phyloP scores from a whole-genome alignment of 2,113 vertebrate species.

The Periophthalmodon schlosseri region DNA sequence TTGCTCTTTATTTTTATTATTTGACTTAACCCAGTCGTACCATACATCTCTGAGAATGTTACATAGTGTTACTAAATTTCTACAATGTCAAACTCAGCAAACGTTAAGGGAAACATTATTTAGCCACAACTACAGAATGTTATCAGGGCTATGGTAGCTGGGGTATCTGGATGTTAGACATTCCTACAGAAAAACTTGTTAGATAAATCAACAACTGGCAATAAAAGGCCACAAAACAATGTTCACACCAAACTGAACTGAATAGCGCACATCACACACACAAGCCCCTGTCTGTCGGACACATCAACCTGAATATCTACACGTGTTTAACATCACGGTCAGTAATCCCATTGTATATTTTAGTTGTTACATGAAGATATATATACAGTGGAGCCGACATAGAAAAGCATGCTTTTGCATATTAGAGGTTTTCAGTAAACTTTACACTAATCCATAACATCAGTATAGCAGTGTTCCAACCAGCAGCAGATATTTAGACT shows the following conservation, averaged over 20 bases:
- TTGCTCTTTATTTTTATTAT: slow-evolving; percentile 7
- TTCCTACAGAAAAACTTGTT: slow-evolving; percentile 56
- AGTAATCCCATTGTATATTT: slow-evolving; percentile 42
- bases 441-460: slow-evolving; percentile 64
- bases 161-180: slow-evolving; percentile 41
- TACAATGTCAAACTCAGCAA: slow-evolving; percentile 27
- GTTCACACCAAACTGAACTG: slow-evolving; percentile 54
- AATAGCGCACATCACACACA: slow-evolving; percentile 58
- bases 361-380: slow-evolving; percentile 49
- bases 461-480: slow-evolving; percentile 62
- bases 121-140: slow-evolving; percentile 41
- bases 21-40: slow-evolving; percentile 5
- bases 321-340: slow-evolving; percentile 55
- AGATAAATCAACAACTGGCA: slow-evolving; percentile 58
- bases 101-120: slow-evolving; percentile 23
- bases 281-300: slow-evolving; percentile 55
- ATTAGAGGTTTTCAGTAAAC: slow-evolving; percentile 69
- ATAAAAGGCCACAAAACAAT: slow-evolving; percentile 70
- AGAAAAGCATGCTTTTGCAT: slow-evolving; percentile 76
- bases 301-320: slow-evolving; percentile 56
- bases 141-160: slow-evolving; percentile 38
- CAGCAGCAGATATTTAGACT: slow-evolving; percentile 59
- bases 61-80: slow-evolving; percentile 28
- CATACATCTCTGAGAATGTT: slow-evolving; percentile 45
- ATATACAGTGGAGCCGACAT: slow-evolving; percentile 63